Conservation (phyloP, 2,797 vertebrate genomes). For the Dallia pectoralis region DNA sequence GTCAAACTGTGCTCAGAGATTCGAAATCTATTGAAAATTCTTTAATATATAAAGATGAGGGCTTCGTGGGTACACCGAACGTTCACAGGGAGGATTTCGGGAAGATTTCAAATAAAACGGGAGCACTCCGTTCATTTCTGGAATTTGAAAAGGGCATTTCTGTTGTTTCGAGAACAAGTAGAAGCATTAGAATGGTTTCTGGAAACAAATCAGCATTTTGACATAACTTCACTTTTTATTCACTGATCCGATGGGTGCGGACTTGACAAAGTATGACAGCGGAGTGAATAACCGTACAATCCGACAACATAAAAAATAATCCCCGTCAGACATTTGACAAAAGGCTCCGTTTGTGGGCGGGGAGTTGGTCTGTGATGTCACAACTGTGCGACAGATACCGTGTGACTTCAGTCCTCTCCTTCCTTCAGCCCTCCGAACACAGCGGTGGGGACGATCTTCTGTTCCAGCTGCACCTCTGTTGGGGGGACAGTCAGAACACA, state of each 20-base stretch:
- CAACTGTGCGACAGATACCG: background rate
- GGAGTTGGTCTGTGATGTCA: background rate
- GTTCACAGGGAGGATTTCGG: background rate
- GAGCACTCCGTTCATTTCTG: too few relatives aligned
- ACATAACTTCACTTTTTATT: slow-evolving; percentile 14
- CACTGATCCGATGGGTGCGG: slow-evolving; percentile 6
- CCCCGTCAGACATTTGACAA: background rate
- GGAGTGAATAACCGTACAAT: background rate
- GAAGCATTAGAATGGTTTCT: slow-evolving; percentile 52
- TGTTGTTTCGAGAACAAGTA: slow-evolving; percentile 40
- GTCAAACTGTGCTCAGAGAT: background rate
- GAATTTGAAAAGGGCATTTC: background rate
- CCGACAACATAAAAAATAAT: slow-evolving; percentile 1
- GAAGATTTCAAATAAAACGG: too few relatives aligned
- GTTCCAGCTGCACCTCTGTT: slow-evolving; percentile 89
- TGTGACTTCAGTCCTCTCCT: slow-evolving; percentile 70
- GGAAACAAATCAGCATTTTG: background rate
- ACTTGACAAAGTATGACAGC: slow-evolving; percentile 5
- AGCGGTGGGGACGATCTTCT: slow-evolving; percentile 86
- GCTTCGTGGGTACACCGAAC: background rate
- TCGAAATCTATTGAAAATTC: background rate
- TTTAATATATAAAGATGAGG: background rate
- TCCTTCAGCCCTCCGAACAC: slow-evolving; percentile 91
- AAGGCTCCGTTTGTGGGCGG: background rate
- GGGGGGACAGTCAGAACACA: slow-evolving; percentile 13